phyloP scores from a whole-genome alignment of 2,797 vertebrate genomes.

The Fundulus diaphanus region DNA sequence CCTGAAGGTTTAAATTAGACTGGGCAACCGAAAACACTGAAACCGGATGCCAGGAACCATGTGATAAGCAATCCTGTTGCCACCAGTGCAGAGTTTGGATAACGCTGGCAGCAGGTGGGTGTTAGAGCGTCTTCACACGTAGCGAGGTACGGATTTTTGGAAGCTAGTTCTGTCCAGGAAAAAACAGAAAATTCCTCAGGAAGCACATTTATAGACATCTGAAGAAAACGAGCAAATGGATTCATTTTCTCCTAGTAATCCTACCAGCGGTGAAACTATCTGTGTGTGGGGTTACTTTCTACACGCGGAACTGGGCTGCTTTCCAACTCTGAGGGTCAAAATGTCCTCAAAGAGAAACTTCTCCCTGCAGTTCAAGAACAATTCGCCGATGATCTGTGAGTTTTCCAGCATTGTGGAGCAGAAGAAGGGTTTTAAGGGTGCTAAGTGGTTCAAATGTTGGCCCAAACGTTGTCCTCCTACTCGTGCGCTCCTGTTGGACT shows the following conservation, averaged over 20 bases:
- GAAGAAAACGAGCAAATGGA: not conserved
- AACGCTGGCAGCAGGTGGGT: too few relatives aligned
- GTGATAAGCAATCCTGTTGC: not conserved
- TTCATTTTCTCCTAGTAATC: too few relatives aligned
- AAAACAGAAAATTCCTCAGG: not conserved
- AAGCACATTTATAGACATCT: not conserved
- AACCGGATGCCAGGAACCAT: not conserved
- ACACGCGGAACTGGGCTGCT: not conserved
- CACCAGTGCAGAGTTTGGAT: not conserved
- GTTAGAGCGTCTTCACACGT: too few relatives aligned
- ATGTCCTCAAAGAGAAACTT: too few relatives aligned
- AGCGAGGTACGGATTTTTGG: not conserved
- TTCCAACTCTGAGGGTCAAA: too few relatives aligned
- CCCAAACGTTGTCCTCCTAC: not conserved
- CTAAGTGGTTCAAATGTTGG: too few relatives aligned
- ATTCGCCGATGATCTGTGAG: constrained; percentile 2
- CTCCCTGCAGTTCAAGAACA: too few relatives aligned
- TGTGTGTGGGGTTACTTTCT: not conserved
- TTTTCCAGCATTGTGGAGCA: too few relatives aligned
- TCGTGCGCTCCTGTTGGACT: not conserved
- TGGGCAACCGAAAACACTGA: not conserved
- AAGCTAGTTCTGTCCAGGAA: not conserved
- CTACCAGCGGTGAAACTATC: not conserved
- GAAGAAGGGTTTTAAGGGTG: too few relatives aligned
- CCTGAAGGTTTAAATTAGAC: too few relatives aligned